These are phyloP conservation scores for Ctenochaetus hawaiiensis DNA, from an alignment of 2,797 vertebrate species.

Conservation along the genomic window DNA sequence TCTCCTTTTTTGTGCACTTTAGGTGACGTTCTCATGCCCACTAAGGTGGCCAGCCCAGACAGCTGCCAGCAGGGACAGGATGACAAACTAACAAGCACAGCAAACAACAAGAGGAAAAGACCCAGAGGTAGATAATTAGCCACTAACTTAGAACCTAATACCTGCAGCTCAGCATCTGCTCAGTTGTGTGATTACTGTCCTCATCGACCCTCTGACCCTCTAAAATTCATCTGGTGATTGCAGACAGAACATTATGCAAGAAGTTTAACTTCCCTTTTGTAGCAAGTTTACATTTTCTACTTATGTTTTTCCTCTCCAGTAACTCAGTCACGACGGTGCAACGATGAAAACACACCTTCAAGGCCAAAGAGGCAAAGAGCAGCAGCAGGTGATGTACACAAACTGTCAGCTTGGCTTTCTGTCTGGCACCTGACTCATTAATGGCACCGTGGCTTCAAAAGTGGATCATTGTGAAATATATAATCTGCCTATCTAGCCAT, in stretches of 20 bases:
- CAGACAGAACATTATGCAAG: background rate
- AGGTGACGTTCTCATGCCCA: slow-evolving; percentile 38
- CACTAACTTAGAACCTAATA: background rate
- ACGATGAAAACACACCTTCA: slow-evolving; percentile 8
- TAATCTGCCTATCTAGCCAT: background rate
- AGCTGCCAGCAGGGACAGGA: background rate
- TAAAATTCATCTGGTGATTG: background rate
- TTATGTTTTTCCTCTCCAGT: slow-evolving; percentile 32
- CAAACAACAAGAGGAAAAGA: slow-evolving; percentile 39
- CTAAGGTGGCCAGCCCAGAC: background rate
- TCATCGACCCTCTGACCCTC: background rate
- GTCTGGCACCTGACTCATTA: background rate
- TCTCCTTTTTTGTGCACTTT: slow-evolving; percentile 37
- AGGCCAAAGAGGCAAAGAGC: slow-evolving; percentile 51
- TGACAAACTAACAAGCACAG: background rate
- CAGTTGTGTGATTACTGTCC: background rate
- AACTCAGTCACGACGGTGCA: background rate
- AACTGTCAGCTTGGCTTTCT: background rate
- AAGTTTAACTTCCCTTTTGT: background rate
- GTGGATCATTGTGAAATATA: background rate
- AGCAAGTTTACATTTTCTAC: background rate
- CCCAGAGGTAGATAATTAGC: slow-evolving; percentile 42
- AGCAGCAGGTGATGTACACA: slow-evolving; percentile 55
- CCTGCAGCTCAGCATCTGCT: background rate
- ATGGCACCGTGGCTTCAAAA: background rate